Evolutionary conservation across 30 jellyfish, hydroid and myxozoan genomes (phyloP), one percentile per base, ranked within the genome.

Genomic region (Aurelia sp.): DNA sequence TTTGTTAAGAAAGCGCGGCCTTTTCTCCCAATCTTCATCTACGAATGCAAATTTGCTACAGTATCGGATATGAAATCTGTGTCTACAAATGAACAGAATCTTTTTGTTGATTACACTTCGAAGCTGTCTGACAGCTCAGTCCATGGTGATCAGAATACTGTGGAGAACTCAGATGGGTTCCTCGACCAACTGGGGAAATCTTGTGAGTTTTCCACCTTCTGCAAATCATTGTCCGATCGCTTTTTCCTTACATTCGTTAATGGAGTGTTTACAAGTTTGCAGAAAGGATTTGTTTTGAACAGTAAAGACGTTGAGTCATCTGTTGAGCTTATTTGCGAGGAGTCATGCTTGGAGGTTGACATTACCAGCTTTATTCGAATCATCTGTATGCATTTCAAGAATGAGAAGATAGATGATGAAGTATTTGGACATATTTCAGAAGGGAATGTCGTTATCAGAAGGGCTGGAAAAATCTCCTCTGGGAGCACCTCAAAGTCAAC

Each of bases 261-360:
- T 72, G 92, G 92, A 7, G 99, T 95, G 58, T 95, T 91, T 76
- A 58, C 66, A 52, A 85, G 83, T 61, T 72, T 95, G 60, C 96
- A 85, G 85, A 83, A 57, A 21, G 97, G 97, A 4, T 85, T 76
- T 67, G 62, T 33, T 5, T 67, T 95, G 20, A 91, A 81, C 61
- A 63, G 84, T 52, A 77, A 86, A 20, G 99, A 95, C 58, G 97
- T 95, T 17, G 97, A 90, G 62, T 74, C 91, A 7, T 95, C 99
- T 21, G 94, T 95, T 7, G 99, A 95, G 85, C 41, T 95, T 87
- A 91, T 95, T 10, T 95, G 99, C 72, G 99, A 95, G 52, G 99
- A 95, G 63, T 83, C 97, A 4, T 87, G 87, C 33, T 52, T 91
- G 55, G 97, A 95, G 58, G 85, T 95, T 66, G 99, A 95, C 63